These are phyloP conservation scores for Drosophila parabipectinata DNA, from an alignment of 1,140 invertebrate genomes.

Conservation along the genomic window DNA sequence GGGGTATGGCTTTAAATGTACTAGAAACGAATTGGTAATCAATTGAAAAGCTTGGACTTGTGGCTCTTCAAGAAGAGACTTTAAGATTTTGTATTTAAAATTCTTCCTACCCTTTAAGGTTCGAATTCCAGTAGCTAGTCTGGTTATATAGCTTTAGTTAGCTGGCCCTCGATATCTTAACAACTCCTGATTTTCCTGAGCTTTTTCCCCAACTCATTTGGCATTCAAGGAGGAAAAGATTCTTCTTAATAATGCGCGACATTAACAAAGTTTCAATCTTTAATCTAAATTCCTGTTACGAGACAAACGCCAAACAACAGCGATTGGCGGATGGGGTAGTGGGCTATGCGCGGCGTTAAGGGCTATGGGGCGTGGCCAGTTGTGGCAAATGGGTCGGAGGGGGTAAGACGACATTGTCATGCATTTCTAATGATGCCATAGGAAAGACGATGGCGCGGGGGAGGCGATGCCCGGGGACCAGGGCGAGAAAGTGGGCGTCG, in stretches of 20 bases:
- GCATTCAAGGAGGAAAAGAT: constrained; percentile 59
- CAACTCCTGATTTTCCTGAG: not conserved
- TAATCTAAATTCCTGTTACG: constrained; percentile 72
- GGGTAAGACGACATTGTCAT: constrained; percentile 69
- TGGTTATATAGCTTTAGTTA: too few species aligned
- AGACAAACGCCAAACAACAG: constrained; percentile 19
- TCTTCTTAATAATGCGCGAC: constrained; percentile 78
- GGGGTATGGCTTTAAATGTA: constrained; percentile 5
- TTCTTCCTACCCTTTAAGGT: not conserved
- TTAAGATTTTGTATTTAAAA: too few species aligned
- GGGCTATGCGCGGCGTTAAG: constrained; percentile 8
- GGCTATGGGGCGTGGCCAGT: constrained; percentile 39
- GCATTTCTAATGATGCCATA: constrained; percentile 79
- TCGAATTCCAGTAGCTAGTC: not conserved
- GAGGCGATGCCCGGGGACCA: not conserved
- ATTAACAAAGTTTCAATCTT: constrained; percentile 81
- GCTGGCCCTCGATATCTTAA: not conserved
- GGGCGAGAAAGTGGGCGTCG: constrained; percentile 26
- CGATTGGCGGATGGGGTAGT: constrained; percentile 4
- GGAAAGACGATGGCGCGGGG: constrained; percentile 12
- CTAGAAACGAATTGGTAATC: not conserved
- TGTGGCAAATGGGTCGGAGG: constrained; percentile 8
- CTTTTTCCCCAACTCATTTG: constrained; percentile 47
- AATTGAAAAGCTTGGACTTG: constrained; percentile 6
- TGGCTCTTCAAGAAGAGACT: not conserved